These are phyloP conservation scores for Pterois miles DNA, from an alignment of 2,797 vertebrate species.

Conservation along the genomic window DNA sequence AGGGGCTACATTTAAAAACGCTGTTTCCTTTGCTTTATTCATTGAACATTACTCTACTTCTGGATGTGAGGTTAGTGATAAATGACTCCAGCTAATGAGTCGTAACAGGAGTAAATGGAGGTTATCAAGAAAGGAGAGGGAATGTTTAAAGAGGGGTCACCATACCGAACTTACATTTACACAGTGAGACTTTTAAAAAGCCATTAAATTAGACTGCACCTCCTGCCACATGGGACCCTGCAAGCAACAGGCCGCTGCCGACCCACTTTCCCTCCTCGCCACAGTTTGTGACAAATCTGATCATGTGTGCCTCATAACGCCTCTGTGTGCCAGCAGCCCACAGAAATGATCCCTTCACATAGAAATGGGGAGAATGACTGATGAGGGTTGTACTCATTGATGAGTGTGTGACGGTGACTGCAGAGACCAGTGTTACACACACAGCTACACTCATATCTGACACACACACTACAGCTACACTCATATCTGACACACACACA, in stretches of 20 bases:
- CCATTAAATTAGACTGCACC: slow-evolving; percentile 41
- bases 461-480: slow-evolving; percentile 4
- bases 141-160: slow-evolving; percentile 33
- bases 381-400: slow-evolving; percentile 55
- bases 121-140: slow-evolving; percentile 10
- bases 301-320: slow-evolving; percentile 43
- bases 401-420: slow-evolving; percentile 63
- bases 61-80: slow-evolving; percentile 24
- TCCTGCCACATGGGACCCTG: slow-evolving; percentile 32
- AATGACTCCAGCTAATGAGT: slow-evolving; percentile 46
- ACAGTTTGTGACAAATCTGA: slow-evolving; percentile 61
- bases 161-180: slow-evolving; percentile 30
- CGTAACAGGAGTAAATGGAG: slow-evolving; percentile 48
- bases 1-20: background rate
- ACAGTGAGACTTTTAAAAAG: slow-evolving; percentile 46
- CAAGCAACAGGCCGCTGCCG: slow-evolving; percentile 45
- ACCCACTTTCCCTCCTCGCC: slow-evolving; percentile 53
- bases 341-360: slow-evolving; percentile 53
- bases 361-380: slow-evolving; percentile 57
- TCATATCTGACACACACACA: slow-evolving; percentile 18
- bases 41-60: background rate
- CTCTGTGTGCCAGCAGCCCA: slow-evolving; percentile 23
- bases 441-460: slow-evolving; percentile 12
- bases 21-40: slow-evolving; percentile 11
- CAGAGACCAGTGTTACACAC: slow-evolving; percentile 21